phyloP scores from a whole-genome alignment of 2,113 vertebrate genomes.

The Sapajus apella region DNA sequence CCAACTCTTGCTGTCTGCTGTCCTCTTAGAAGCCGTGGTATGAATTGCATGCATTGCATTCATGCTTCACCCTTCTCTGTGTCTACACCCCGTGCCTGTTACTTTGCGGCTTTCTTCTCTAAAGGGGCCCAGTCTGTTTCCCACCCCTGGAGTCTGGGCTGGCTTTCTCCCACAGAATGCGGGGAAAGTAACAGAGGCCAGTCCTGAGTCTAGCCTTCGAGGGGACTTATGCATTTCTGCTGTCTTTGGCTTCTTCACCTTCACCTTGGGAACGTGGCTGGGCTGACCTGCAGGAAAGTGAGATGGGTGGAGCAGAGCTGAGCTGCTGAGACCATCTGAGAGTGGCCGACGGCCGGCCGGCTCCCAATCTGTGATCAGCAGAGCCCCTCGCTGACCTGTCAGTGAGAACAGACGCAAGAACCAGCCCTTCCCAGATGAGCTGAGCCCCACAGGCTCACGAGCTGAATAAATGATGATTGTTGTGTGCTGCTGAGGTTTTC shows the following conservation, averaged over 20 bases:
- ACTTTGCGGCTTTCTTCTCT: background rate
- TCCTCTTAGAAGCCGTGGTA: background rate
- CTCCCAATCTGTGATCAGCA: background rate
- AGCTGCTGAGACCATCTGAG: background rate
- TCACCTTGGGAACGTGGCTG: fast-evolving
- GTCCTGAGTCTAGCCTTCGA: background rate
- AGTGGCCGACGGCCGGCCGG: fast-evolving
- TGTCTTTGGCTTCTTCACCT: background rate
- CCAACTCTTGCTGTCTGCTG: fast-evolving
- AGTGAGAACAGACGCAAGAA: too few relatives aligned
- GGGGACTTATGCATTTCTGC: fast-evolving
- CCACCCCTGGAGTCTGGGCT: background rate
- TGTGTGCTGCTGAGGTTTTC: background rate
- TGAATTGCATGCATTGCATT: too few relatives aligned
- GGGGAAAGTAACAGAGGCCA: background rate
- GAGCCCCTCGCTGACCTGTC: background rate
- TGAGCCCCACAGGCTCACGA: background rate
- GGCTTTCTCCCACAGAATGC: background rate
- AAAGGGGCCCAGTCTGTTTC: background rate
- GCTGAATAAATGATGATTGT: background rate
- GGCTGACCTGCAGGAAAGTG: background rate
- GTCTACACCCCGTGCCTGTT: background rate
- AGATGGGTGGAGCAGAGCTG: fast-evolving
- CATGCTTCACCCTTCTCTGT: too few relatives aligned
- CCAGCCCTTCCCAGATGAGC: background rate